phyloP scores from a whole-genome alignment of 2,888 invertebrate species.

The Geotrupes spiniger region DNA sequence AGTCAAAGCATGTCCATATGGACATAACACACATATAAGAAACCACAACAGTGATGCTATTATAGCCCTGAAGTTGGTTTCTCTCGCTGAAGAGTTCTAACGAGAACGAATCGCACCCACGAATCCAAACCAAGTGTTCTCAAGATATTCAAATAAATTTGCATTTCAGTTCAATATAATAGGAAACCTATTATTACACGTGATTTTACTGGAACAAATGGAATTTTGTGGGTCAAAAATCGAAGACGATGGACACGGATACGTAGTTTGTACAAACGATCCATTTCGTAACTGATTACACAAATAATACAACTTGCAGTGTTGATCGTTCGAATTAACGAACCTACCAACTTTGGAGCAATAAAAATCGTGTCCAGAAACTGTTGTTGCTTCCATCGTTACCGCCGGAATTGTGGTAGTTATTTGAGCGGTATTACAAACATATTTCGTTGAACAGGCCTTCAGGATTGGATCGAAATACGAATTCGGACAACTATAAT shows the following conservation, averaged over 20 bases:
- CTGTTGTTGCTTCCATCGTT: constrained; percentile 2
- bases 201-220: constrained; percentile 23
- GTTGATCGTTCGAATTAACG: constrained; percentile 45
- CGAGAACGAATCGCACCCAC: too few species aligned
- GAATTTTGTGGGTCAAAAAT: constrained; percentile 27
- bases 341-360: constrained; percentile 47
- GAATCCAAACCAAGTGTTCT: too few species aligned
- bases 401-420: background rate
- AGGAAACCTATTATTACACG: constrained; percentile 19
- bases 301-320: constrained; percentile 33
- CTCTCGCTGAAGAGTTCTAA: too few species aligned
- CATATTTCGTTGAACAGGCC: constrained; percentile 23
- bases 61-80: too few species aligned
- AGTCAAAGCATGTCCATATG: too few species aligned
- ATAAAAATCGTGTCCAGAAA: constrained; percentile 12
- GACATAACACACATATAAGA: too few species aligned
- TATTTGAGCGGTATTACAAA: constrained; percentile 18
- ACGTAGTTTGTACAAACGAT: constrained; percentile 39
- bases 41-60: too few species aligned
- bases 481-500: constrained; percentile 26
- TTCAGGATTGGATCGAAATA: constrained; percentile 24
- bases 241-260: constrained; percentile 29
- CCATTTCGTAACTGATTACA: constrained; percentile 30
- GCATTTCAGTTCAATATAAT: too few species aligned
- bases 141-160: too few species aligned